These are phyloP conservation scores for Drosophila ustulata DNA, from an alignment of 2,888 invertebrate species.

Conservation along the genomic window DNA sequence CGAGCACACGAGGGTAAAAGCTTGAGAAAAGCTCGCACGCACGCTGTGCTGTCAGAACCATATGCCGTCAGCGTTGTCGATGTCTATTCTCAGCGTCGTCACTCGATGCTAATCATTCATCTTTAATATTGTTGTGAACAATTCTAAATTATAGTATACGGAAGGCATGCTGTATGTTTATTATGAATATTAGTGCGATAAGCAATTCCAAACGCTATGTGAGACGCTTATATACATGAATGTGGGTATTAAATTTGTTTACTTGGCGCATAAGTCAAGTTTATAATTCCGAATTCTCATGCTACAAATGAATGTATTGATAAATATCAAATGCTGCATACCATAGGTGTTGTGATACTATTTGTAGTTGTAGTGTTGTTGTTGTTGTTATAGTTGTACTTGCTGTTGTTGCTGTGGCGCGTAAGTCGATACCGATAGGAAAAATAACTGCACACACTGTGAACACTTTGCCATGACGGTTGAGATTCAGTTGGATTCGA, in stretches of 20 bases:
- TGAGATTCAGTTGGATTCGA: conserved; percentile 8
- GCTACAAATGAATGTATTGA: conserved; percentile 4
- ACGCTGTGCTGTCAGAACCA: neutral
- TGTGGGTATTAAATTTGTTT: conserved; percentile 15
- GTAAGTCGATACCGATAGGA: conserved; percentile 7
- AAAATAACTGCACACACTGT: conserved; percentile 6
- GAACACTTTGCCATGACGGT: conserved; percentile 13
- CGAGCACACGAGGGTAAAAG: conserved; percentile 16
- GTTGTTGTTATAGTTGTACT: neutral
- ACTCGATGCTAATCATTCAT: conserved; percentile 13
- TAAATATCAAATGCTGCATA: conserved; percentile 17
- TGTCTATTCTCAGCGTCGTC: conserved; percentile 1
- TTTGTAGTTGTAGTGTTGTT: neutral
- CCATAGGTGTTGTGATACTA: conserved; percentile 15
- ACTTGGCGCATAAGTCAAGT: conserved; percentile 2
- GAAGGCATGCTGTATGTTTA: neutral
- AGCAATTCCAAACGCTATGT: conserved; percentile 3
- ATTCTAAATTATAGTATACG: conserved; percentile 8
- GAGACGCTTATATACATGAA: neutral
- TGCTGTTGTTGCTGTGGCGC: conserved; percentile 7
- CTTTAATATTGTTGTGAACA: conserved; percentile 2
- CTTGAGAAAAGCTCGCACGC: conserved; percentile 3
- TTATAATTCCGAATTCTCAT: conserved; percentile 3
- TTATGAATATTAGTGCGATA: conserved; percentile 13
- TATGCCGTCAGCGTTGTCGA: neutral